These are phyloP conservation scores for Lutjanus campechanus DNA, from an alignment of 2,797 vertebrate species.

Conservation along the genomic window DNA sequence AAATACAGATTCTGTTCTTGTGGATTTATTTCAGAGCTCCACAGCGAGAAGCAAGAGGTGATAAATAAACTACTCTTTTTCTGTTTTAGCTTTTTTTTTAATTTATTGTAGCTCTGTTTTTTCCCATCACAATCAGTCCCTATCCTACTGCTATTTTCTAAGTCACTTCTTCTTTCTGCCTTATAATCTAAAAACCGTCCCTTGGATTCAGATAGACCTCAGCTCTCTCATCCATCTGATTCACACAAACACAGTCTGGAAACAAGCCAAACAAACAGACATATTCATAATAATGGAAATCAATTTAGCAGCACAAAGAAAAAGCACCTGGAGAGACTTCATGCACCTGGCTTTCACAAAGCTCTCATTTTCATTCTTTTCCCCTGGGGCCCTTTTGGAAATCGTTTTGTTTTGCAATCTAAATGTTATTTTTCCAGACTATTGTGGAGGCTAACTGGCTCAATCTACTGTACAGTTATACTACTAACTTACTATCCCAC, in stretches of 20 bases:
- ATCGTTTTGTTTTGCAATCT: slow-evolving; percentile 49
- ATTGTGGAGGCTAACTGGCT: slow-evolving; percentile 25
- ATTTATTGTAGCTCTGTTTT: not conserved
- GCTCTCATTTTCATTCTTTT: slow-evolving; percentile 35
- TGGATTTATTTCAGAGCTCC: slow-evolving; percentile 33
- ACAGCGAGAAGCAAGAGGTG: not conserved
- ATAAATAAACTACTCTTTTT: slow-evolving; percentile 20
- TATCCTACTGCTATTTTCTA: slow-evolving; percentile 27
- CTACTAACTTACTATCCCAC: slow-evolving; percentile 23
- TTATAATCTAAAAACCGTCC: slow-evolving; percentile 20
- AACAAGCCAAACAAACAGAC: slow-evolving; percentile 43
- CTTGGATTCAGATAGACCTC: slow-evolving; percentile 26
- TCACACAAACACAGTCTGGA: slow-evolving; percentile 46
- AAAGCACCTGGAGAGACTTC: slow-evolving; percentile 58
- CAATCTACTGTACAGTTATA: slow-evolving; percentile 33
- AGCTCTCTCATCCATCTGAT: slow-evolving; percentile 37
- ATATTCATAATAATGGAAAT: slow-evolving; percentile 66
- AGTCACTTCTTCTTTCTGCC: slow-evolving; percentile 18
- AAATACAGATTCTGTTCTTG: slow-evolving; percentile 4
- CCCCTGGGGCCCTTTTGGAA: slow-evolving; percentile 42
- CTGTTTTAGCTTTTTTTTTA: not conserved
- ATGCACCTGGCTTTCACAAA: slow-evolving; percentile 52
- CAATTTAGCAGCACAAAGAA: slow-evolving; percentile 60
- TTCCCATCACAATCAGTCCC: slow-evolving; percentile 3
- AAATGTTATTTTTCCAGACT: slow-evolving; percentile 54